Evolutionary conservation across 2,113 vertebrate species (phyloP).

Genomic region (Urocynchramus pylzowi): DNA sequence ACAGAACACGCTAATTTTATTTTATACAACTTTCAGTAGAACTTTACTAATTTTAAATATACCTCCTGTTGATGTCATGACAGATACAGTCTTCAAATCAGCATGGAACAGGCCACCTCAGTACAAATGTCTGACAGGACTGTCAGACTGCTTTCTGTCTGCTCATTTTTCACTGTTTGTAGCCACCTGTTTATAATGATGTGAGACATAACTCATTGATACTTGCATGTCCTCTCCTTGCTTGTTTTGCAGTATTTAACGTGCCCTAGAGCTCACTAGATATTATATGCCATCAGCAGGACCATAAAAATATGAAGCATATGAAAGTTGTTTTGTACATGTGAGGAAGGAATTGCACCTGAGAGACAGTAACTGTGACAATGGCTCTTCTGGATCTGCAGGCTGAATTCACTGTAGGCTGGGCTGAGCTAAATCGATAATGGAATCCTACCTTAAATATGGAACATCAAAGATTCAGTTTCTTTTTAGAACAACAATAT

Average conservation of each 20-base stretch:
- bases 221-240: neutral
- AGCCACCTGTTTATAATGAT: neutral
- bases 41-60: neutral
- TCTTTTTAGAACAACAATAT: neutral
- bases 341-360: neutral
- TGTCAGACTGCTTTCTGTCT: neutral
- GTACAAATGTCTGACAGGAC: neutral
- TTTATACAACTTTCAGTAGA: neutral
- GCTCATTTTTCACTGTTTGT: neutral
- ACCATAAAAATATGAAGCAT: neutral
- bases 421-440: neutral
- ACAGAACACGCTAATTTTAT: neutral
- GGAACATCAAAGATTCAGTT: neutral
- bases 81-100: neutral
- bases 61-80: neutral
- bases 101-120: neutral
- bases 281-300: neutral
- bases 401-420: neutral
- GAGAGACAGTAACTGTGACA: neutral
- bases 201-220: neutral
- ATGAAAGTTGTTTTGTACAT: neutral
- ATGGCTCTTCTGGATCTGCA: neutral
- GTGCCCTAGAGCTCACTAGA: neutral
- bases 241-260: neutral
- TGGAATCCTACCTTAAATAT: neutral